Evolutionary conservation across 2,797 vertebrate species (phyloP).

Genomic region (Stomatorhinus walkeri): DNA sequence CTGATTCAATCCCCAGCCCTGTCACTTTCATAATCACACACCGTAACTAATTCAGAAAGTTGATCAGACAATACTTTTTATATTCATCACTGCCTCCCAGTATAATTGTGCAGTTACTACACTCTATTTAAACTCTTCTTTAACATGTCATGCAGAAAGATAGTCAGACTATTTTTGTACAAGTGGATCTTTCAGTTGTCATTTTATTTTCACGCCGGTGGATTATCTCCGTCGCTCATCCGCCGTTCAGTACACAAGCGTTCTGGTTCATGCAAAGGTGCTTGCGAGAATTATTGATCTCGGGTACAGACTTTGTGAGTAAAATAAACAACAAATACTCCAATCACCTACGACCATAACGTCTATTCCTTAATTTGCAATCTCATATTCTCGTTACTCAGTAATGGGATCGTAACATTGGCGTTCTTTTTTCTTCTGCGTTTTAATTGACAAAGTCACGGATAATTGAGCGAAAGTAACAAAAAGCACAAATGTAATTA

Average conservation of each 20-base stretch:
- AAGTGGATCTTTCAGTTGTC: not conserved
- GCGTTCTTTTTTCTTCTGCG: not conserved
- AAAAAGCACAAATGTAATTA: not conserved
- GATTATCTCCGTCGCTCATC: not conserved
- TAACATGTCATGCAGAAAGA: not conserved
- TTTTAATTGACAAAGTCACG: not conserved
- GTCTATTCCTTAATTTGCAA: not conserved
- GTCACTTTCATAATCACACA: not conserved
- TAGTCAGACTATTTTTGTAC: not conserved
- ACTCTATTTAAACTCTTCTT: constrained; percentile 8
- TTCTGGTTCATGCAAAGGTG: not conserved
- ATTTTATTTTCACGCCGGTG: not conserved
- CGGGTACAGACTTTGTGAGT: not conserved
- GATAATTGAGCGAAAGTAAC: not conserved
- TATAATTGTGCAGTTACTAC: not conserved
- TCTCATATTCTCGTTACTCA: not conserved
- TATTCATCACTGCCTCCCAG: not conserved
- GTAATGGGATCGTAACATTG: not conserved
- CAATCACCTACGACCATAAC: not conserved
- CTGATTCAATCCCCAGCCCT: not conserved
- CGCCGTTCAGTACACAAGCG: not conserved
- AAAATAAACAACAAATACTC: not conserved
- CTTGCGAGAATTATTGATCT: not conserved
- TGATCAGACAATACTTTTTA: not conserved
- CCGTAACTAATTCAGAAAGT: not conserved